Percentiles rank a stretch among this genome's conserved stretches.
Conservation (phyloP, 2,113 vertebrate species). For the Cepphus grylle region DNA sequence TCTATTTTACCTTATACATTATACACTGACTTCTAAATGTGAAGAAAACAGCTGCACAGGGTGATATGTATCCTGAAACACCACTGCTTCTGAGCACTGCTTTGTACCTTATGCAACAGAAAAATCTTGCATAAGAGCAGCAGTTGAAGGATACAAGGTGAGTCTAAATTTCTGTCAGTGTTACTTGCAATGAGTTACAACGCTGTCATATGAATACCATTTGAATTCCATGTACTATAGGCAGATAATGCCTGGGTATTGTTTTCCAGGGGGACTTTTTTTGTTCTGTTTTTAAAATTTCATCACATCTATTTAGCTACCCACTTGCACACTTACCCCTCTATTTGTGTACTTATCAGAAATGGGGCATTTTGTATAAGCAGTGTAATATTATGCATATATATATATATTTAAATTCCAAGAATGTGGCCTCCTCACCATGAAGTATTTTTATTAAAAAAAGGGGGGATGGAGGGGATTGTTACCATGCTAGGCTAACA, state of each 20-base stretch:
- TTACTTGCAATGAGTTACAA: background rate
- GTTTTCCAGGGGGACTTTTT: background rate
- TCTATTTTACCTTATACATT: background rate
- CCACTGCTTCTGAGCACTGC: background rate
- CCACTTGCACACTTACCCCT: background rate
- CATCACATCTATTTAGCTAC: background rate
- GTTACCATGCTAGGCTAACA: background rate
- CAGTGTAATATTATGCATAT: background rate
- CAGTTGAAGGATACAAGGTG: background rate
- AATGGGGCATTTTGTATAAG: background rate
- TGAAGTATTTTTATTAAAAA: background rate
- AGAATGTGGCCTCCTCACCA: background rate
- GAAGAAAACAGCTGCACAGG: background rate
- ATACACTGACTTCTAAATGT: background rate
- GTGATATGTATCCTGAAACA: background rate
- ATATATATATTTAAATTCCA: background rate
- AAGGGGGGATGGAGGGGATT: rapidly evolving
- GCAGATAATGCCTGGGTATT: background rate
- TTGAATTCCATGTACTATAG: background rate
- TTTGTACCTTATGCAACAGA: background rate
- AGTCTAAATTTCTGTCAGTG: background rate
- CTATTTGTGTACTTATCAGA: background rate
- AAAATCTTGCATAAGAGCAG: background rate
- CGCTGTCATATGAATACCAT: background rate
- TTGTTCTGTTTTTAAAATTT: background rate